Evolutionary conservation across 1,140 invertebrate genomes (phyloP).

Genomic region (Sarcophaga bullata): DNA sequence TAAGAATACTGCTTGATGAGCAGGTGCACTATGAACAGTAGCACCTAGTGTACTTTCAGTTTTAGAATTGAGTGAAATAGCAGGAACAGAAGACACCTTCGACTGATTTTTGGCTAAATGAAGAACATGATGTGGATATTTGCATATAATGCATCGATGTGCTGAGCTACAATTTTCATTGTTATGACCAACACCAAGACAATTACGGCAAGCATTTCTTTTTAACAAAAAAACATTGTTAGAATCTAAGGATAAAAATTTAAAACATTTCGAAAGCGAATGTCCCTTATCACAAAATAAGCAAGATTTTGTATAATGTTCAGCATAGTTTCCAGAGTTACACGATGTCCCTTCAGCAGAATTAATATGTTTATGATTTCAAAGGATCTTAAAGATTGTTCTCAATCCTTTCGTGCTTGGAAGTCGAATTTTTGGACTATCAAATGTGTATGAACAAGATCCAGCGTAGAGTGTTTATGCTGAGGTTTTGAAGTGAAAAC

Average conservation of each 20-base stretch:
- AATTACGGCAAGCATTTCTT: slow-evolving; percentile 1
- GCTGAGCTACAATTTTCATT: neutral
- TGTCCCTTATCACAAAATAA: too few relatives aligned
- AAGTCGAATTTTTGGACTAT: neutral
- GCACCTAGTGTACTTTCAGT: neutral
- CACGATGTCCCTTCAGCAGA: neutral
- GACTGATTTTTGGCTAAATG: neutral
- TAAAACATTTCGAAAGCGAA: too few relatives aligned
- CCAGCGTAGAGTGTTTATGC: too few relatives aligned
- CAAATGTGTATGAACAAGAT: neutral
- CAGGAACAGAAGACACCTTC: neutral
- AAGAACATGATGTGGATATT: neutral
- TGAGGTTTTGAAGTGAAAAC: neutral
- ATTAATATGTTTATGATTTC: too few relatives aligned
- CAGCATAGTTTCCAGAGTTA: too few relatives aligned
- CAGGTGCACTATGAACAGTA: neutral
- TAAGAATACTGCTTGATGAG: neutral
- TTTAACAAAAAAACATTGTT: neutral
- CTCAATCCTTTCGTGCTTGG: too few relatives aligned
- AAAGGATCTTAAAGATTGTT: too few relatives aligned
- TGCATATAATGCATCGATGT: neutral
- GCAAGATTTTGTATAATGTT: too few relatives aligned
- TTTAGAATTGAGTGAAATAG: neutral
- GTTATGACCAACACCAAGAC: neutral
- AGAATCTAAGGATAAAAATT: too few relatives aligned